Conservation (phyloP, 2,888 invertebrate genomes). For the Drosophila helvetica region DNA sequence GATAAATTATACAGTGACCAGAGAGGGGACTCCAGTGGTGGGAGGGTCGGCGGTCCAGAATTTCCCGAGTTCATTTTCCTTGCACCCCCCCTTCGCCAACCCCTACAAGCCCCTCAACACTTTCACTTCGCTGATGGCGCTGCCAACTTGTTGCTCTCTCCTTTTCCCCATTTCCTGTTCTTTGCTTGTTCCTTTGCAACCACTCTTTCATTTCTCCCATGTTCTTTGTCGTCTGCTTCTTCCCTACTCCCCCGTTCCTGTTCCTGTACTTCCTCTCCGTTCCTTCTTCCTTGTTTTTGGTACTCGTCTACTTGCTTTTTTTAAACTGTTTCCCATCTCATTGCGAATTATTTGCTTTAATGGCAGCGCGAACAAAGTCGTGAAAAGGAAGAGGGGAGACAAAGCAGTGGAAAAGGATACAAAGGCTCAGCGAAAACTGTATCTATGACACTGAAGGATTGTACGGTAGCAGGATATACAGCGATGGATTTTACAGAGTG, state of each 20-base stretch:
- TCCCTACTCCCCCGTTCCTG: neutral
- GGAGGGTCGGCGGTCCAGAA: slow-evolving; percentile 39
- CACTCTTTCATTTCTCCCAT: neutral
- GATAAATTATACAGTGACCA: slow-evolving; percentile 73
- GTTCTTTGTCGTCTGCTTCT: slow-evolving; percentile 1
- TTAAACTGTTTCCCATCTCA: slow-evolving; percentile 62
- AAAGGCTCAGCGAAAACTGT: neutral
- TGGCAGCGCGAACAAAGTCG: slow-evolving; percentile 51
- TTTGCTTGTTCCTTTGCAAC: slow-evolving; percentile 12
- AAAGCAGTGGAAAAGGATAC: slow-evolving; percentile 8
- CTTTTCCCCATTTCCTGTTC: slow-evolving; percentile 30
- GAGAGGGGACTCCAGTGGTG: slow-evolving; percentile 18
- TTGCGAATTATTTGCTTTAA: slow-evolving; percentile 78
- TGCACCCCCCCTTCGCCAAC: slow-evolving; percentile 24
- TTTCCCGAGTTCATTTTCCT: slow-evolving; percentile 70
- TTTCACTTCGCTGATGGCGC: slow-evolving; percentile 74
- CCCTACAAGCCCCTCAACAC: slow-evolving; percentile 40
- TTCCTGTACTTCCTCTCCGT: neutral
- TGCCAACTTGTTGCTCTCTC: slow-evolving; percentile 72
- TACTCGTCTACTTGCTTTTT: neutral
- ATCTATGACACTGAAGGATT: too few species aligned
- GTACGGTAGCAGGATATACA: too few species aligned
- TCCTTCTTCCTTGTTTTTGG: slow-evolving; percentile 3
- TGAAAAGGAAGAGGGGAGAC: slow-evolving; percentile 12
- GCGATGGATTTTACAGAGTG: too few species aligned